These are phyloP conservation scores for Cyphomyrus plagiostoma DNA, from an alignment of 2,113 vertebrate genomes.

Conservation along the genomic window DNA sequence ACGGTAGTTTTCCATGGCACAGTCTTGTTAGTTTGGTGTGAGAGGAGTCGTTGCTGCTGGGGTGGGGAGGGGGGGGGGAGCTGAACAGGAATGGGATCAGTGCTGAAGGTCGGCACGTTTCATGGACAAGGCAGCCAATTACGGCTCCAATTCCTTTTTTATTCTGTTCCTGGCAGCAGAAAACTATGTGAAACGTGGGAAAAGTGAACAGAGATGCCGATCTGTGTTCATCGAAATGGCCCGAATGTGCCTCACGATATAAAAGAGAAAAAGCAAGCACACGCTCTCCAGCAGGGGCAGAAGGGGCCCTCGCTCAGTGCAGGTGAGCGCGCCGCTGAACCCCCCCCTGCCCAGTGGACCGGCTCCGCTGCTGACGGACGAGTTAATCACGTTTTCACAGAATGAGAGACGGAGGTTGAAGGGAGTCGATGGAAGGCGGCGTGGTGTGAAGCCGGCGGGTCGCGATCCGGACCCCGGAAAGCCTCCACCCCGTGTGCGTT, in stretches of 20 bases:
- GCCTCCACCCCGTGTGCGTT: slow-evolving; percentile 24
- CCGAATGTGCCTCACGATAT: slow-evolving; percentile 35
- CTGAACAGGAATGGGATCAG: slow-evolving; percentile 64
- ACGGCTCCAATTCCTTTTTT: slow-evolving; percentile 65
- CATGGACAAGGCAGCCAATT: slow-evolving; percentile 62
- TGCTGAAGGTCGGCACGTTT: slow-evolving; percentile 65
- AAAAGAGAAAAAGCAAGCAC: slow-evolving; percentile 23
- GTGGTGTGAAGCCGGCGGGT: slow-evolving; percentile 36
- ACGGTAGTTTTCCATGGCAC: not conserved
- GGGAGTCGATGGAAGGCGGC: slow-evolving; percentile 44
- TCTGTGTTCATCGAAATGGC: slow-evolving; percentile 68
- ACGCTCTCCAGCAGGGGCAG: not conserved
- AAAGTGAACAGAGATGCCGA: slow-evolving; percentile 68
- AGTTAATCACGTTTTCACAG: slow-evolving; percentile 39
- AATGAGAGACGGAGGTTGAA: slow-evolving; percentile 44
- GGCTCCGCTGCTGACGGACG: slow-evolving; percentile 32
- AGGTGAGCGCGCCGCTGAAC: slow-evolving; percentile 23
- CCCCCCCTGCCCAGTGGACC: slow-evolving; percentile 11
- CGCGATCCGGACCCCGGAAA: slow-evolving; percentile 27
- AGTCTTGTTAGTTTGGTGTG: not conserved
- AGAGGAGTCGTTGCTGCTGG: not conserved
- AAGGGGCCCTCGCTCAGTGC: slow-evolving; percentile 35
- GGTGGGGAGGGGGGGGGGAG: slow-evolving; percentile 31
- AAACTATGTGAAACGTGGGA: slow-evolving; percentile 68
- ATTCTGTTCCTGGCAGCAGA: slow-evolving; percentile 63